Evolutionary conservation across 1,140 invertebrate genomes (phyloP).

Genomic region (Probaryconus sp.): DNA sequence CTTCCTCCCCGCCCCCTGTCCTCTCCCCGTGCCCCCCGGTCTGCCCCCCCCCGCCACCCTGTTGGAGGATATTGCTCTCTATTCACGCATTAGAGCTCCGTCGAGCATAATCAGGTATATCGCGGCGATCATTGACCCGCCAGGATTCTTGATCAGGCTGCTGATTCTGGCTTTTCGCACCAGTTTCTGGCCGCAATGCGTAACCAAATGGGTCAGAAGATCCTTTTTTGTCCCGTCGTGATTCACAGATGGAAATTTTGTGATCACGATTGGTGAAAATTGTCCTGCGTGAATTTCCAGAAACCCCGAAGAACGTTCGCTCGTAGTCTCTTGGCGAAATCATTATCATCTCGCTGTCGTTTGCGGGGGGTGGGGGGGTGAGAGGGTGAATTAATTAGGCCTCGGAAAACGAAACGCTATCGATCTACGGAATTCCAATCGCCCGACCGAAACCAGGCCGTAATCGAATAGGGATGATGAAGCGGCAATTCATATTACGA

Average conservation of each 20-base stretch:
- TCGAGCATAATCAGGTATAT: conserved; percentile 24
- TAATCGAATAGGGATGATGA: not conserved
- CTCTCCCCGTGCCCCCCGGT: not conserved
- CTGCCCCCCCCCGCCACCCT: conserved; percentile 56
- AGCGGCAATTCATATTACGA: not conserved
- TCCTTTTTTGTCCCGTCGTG: conserved; percentile 13
- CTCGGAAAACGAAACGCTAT: too few species aligned
- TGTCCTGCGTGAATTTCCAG: too few species aligned
- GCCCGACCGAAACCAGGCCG: not conserved
- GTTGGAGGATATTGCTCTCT: conserved; percentile 48
- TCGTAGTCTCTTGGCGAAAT: too few species aligned
- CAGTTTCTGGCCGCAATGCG: not conserved
- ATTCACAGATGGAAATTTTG: too few species aligned
- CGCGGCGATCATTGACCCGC: conserved; percentile 35
- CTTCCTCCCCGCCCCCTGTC: conserved; percentile 35
- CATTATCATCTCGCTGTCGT: too few species aligned
- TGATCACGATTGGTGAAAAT: too few species aligned
- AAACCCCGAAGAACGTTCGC: too few species aligned
- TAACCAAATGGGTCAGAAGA: not conserved
- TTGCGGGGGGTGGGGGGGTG: too few species aligned
- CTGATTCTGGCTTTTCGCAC: not conserved
- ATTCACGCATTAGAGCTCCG: conserved; percentile 24
- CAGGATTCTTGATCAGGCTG: not conserved
- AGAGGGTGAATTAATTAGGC: too few species aligned
- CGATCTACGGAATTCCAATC: too few species aligned